Conservation (phyloP, 2,888 invertebrate genomes). For the Leptura quadrifasciata region DNA sequence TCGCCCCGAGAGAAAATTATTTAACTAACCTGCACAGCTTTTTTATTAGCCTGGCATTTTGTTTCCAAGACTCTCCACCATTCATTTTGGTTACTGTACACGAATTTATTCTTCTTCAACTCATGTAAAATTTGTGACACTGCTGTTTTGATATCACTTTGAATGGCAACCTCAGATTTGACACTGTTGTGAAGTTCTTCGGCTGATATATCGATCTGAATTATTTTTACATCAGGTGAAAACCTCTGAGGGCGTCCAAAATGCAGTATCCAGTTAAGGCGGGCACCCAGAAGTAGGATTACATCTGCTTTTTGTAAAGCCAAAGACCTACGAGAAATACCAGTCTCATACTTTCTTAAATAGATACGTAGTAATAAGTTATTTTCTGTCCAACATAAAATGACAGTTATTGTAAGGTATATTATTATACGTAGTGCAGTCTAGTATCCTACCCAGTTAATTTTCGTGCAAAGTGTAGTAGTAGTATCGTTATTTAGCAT, state of each 20-base stretch:
- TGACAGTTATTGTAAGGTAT: no score
- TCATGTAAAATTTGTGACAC: constrained; percentile 79
- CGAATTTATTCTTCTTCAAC: constrained; percentile 77
- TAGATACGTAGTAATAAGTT: neutral
- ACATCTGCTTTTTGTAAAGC: constrained; percentile 89
- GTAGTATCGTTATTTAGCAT: no score
- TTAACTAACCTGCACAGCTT: constrained; percentile 79
- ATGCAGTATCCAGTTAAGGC: constrained; percentile 98
- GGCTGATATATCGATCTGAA: constrained; percentile 91
- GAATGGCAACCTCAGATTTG: constrained; percentile 85
- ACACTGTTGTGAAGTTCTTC: constrained; percentile 97
- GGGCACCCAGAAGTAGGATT: constrained; percentile 82
- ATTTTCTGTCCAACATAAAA: neutral
- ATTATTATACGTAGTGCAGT: no score
- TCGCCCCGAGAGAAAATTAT: no score
- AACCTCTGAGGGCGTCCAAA: constrained; percentile 94
- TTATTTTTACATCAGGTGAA: constrained; percentile 87
- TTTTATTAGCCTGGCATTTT: constrained; percentile 84
- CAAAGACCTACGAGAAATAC: neutral
- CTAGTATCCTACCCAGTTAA: no score
- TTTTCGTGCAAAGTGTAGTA: no score
- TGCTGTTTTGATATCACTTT: constrained; percentile 89
- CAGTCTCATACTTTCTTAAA: no score
- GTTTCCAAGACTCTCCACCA: constrained; percentile 88
- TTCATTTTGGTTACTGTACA: constrained; percentile 75